phyloP scores from a whole-genome alignment of 2,888 invertebrate species.

The Chromoteleia sp. region DNA sequence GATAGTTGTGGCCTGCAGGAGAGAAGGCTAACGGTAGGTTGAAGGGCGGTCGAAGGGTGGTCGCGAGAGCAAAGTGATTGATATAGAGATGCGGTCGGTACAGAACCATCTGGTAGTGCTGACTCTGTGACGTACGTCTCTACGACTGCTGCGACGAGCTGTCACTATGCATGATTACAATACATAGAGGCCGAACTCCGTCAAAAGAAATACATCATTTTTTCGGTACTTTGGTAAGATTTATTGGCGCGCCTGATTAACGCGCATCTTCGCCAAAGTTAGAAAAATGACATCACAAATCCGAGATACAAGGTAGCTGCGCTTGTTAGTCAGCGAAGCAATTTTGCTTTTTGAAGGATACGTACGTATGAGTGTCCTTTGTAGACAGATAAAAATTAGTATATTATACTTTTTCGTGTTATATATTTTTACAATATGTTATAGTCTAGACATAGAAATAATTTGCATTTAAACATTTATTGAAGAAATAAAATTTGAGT shows the following conservation, averaged over 20 bases:
- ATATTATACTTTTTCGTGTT: conserved; percentile 14
- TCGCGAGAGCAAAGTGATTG: conserved; percentile 82
- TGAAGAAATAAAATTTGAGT: no score
- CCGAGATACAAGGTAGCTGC: conserved; percentile 32
- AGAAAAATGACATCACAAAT: conserved; percentile 55
- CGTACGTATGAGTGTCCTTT: conserved; percentile 16
- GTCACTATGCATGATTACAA: conserved; percentile 74
- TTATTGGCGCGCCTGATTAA: conserved; percentile 61
- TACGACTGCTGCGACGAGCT: conserved; percentile 79
- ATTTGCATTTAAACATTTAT: no score
- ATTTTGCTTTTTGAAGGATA: conserved; percentile 30
- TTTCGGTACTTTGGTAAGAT: conserved; percentile 56
- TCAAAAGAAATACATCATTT: conserved; percentile 64
- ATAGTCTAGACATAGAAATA: no score
- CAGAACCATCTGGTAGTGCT: conserved; percentile 82
- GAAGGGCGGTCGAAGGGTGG: conserved; percentile 77
- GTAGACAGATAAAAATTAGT: conserved; percentile 20
- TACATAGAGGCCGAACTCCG: conserved; percentile 44
- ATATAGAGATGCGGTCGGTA: conserved; percentile 84
- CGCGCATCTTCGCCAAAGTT: conserved; percentile 58
- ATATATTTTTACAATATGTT: no score
- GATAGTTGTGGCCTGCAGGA: conserved; percentile 70
- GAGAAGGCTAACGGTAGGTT: conserved; percentile 72
- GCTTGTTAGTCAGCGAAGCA: conserved; percentile 20
- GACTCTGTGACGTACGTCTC: conserved; percentile 84